A percentile compares a stretch with the other conserved stretches of the same genome.
Evolutionary conservation across 53 echinoderm and acorn worm genomes (phyloP).

Genomic region (Crossaster papposus): DNA sequence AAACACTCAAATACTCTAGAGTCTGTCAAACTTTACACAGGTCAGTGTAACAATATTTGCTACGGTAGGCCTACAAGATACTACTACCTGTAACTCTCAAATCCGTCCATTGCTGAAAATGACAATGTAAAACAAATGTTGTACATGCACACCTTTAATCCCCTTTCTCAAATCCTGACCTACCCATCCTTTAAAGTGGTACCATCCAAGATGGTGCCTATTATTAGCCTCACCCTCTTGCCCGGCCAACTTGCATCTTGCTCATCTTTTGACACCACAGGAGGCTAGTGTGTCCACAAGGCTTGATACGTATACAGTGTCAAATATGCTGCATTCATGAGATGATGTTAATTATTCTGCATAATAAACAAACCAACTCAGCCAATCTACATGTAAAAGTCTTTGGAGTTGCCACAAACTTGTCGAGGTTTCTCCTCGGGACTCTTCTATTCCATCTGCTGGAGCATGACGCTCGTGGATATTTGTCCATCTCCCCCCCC

Average conservation of each 20-base stretch:
- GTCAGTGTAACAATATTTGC: too few relatives aligned
- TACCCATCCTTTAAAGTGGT: not conserved
- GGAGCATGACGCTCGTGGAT: not conserved
- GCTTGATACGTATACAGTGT: not conserved
- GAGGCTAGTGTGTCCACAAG: not conserved
- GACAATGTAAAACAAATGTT: too few relatives aligned
- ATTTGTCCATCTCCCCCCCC: not conserved
- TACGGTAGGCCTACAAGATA: too few relatives aligned
- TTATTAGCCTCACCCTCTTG: constrained; percentile 13
- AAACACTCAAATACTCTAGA: too few relatives aligned
- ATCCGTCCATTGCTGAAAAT: too few relatives aligned
- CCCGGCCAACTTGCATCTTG: not conserved
- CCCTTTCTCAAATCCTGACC: too few relatives aligned
- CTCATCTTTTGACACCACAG: not conserved
- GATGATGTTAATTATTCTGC: too few relatives aligned
- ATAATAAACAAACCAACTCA: too few relatives aligned
- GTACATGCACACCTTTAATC: too few relatives aligned
- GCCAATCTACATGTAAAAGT: not conserved
- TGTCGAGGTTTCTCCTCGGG: not conserved
- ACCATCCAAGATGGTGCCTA: constrained; percentile 40
- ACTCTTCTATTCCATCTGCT: not conserved
- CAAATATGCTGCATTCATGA: not conserved
- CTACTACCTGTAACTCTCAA: too few relatives aligned
- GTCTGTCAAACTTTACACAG: too few relatives aligned
- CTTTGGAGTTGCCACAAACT: constrained; percentile 5